Evolutionary conservation across 2,113 vertebrate species (phyloP), one percentile per base, ranked within the genome.

Genomic region (Syrmaticus mikado): DNA sequence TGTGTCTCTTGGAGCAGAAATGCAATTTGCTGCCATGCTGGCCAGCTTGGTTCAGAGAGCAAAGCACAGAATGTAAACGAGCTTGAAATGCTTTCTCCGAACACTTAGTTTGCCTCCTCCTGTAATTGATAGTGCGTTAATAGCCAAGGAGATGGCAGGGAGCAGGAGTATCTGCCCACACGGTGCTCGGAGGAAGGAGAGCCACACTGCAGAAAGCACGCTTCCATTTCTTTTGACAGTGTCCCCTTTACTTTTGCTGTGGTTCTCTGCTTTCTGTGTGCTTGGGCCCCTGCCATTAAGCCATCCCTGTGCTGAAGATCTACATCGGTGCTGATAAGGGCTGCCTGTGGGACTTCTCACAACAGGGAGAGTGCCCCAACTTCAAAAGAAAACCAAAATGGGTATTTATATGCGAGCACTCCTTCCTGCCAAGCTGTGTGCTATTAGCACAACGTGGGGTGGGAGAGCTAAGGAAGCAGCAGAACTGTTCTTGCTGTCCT

Each of bases 251-350:
- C 11, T 2, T 60, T 24, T 11, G 18, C 70, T 18, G 48, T 64
- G 34, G 14, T 34, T 41, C 78, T 72, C 73, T 53, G 85, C 91
- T 83, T 77, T 58, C 76, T 13, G 0, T 43, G 68, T 74, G 92
- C 89, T 95, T 64, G 48, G 34, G 27, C 70, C 73, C 90, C 92
- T 80, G 89, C 65, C 67, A 8, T 46, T 71, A 81, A 89, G 87
- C 91, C 85, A 34, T 16, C 61, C 80, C 40, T 17, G 75, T 82
- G 87, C 75, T 85, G 91, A 62, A 34, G 57, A 50, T 45, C 57
- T 53, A 30, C 68, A 4, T 40, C 0, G 3, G 27, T 92, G 86
- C 92, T 94, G 91, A 53, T 40, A 79, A 76, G 87, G 94, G 91
- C 58, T 66, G 66, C 80, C 58, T 41, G 43, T 43, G 66, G 2